Percentiles rank a stretch among this genome's conserved stretches.
phyloP scores from a whole-genome alignment of 2,113 vertebrate species.

The Pungitius pungitius region DNA sequence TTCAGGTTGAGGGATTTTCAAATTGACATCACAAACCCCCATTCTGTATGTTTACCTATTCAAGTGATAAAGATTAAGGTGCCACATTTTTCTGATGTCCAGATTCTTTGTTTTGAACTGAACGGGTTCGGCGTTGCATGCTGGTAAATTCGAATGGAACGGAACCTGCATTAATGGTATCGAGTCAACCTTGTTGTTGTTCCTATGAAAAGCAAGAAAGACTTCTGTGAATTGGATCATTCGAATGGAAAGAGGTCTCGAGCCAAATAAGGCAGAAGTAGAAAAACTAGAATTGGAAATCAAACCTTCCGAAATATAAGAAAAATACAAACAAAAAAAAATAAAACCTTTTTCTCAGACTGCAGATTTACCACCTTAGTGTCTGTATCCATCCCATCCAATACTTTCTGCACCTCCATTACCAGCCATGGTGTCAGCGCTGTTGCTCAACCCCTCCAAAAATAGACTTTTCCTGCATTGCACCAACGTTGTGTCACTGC shows the following conservation, averaged over 20 bases:
- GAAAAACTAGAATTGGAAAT: neutral
- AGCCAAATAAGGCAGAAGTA: neutral
- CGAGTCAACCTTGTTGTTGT: neutral
- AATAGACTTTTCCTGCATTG: conserved; percentile 80
- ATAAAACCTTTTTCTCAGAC: neutral
- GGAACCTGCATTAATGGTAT: neutral
- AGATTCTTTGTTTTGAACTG: conserved; percentile 6
- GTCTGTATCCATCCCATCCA: conserved; percentile 30
- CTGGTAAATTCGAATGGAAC: neutral
- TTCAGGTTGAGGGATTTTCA: conserved; percentile 21
- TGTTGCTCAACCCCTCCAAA: conserved; percentile 73
- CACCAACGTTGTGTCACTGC: conserved; percentile 75
- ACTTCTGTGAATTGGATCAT: neutral
- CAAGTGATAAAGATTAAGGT: neutral
- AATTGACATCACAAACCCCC: conserved; percentile 23
- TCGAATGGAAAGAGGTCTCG: neutral
- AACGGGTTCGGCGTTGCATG: neutral
- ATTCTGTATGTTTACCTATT: neutral
- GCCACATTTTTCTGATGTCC: neutral
- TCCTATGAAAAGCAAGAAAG: neutral
- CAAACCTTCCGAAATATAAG: neutral
- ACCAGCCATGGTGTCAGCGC: conserved; percentile 60
- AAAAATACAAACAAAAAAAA: neutral
- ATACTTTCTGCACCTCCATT: conserved; percentile 37
- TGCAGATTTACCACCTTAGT: conserved; percentile 11